Base-by-base conservation (phyloP, 1,140 invertebrate genomes). In the Drusus annulatus region DNA sequence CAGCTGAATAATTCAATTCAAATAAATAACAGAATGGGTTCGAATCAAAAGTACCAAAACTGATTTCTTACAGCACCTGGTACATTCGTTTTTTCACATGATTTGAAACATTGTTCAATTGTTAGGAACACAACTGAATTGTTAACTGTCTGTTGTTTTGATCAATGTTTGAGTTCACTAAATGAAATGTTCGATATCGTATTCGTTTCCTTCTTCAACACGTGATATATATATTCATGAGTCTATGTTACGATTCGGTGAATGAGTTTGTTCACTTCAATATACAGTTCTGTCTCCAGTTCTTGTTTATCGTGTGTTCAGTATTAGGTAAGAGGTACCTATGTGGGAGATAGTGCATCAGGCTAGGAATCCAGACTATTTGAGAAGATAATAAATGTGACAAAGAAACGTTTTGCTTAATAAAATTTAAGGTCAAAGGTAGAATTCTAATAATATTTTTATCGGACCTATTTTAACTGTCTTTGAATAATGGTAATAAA, bases 211-310 rank as follows among this genome's bases (percentile, higher is more conserved):
- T 15, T 63, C 25, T 28, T 7, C 62, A 63, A 63, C 17, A 63
- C 25, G 62, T 63, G 8, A 25, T 16, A 25, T 5, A 63, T 13
- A 63, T 63, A 63, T 63, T 63, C 25, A 63, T 60, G 3, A 13
- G 25, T 63, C n/a, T 63, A 31, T 6, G 25, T 36, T 16, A 63
- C 62, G 13, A 16, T 21, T 25, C 16, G 36, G 36, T 25, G 62
- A 63, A 63, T 63, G 62, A 63, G 62, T 63, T 63, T 63, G 62
- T 63, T 63, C 62, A 63, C 62, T 28, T 25, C 16, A 31, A 63
- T 3, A 25, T 16, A 63, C 16, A 31, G 8, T 63, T 16, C 62
- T 36, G 16, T 63, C 25, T 63, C 16, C 31, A 15, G 31, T n/a
- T 56, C 8, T 21, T 56, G n/a, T 17, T 56, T 56, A 56, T 21